These are phyloP conservation scores for Oenanthe oenanthe DNA, from an alignment of 2,113 vertebrate genomes.

Conservation along the genomic window DNA sequence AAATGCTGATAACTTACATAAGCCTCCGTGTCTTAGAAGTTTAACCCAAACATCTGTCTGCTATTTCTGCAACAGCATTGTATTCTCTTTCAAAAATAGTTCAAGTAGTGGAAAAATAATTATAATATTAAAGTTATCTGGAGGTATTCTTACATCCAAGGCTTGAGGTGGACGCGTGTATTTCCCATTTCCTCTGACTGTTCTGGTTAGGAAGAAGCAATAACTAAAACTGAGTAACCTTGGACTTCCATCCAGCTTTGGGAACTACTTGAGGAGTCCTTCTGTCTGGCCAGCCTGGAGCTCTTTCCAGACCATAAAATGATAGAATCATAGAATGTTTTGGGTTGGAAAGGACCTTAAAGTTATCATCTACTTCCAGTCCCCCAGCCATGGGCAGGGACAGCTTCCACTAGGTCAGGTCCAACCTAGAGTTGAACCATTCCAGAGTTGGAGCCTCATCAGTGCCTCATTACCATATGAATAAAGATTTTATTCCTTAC, in stretches of 20 bases:
- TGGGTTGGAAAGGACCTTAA: neutral
- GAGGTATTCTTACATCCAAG: neutral
- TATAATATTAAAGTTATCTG: neutral
- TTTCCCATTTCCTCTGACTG: neutral
- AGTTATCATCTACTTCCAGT: neutral
- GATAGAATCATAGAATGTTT: neutral
- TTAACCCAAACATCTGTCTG: neutral
- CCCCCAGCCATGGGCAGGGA: neutral
- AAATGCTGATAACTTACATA: neutral
- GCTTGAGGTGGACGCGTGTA: rapidly evolving
- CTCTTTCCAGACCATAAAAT: neutral
- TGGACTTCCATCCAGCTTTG: neutral
- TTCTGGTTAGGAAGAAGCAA: neutral
- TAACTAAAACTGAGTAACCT: neutral
- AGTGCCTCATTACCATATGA: neutral
- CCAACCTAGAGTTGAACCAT: neutral
- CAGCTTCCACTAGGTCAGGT: neutral
- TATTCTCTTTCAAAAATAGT: neutral
- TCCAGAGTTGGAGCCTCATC: neutral
- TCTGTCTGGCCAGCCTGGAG: neutral
- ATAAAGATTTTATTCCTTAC: neutral
- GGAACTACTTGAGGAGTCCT: neutral
- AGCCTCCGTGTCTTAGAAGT: neutral
- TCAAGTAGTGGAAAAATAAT: neutral
- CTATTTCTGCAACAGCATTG: neutral